Evolutionary conservation across 2,113 vertebrate species (phyloP), one percentile per base, ranked within the genome.

Genomic region (Thalassoma bifasciatum): DNA sequence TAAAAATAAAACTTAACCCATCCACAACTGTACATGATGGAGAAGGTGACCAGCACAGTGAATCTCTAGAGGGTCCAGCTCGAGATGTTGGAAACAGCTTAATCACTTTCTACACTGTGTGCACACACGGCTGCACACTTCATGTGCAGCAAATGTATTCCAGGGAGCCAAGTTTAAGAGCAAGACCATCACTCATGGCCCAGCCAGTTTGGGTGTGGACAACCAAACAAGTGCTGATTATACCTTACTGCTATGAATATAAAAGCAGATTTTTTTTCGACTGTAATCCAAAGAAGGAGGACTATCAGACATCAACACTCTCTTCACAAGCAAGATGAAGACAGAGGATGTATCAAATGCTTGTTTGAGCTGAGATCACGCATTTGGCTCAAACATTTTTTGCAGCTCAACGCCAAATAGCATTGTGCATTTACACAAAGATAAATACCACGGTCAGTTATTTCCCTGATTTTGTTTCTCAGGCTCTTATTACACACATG

Each of bases 1-100:
- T 82, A 83, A 88, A 89, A 82, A 88, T 89, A 85, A 86, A 82
- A 79, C 36, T 47, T 65, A n/a, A 49, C 65, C 72, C 44, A 60
- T 60, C 57, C 59, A 24, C 59, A 69, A 26, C 44, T 50, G 26
- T 38, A 42, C 53, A 53, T 82, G 83, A 86, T 83, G 70, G 63
- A 89, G 81, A 83, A 75, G 82, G 80, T 77, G 78, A 84, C 86
- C 82, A 74, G 72, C 81, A 44, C 72, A 52, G 73, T 1, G 38
- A 42, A 37, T 83, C 85, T 80, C 86, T 3, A 9, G 78, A 77
- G 79, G 75, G 30, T n/a, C 16, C 34, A 24, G 72, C 57, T 0
- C 22, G 62, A 82, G 63, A 86, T 74, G 61, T 65, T 66, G 61
- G 72, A 78, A 82, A 75, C 65, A 79, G 17, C 34, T 88, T 71